Conservation (phyloP, 2,888 invertebrate genomes). For the Amaurobius ferox region DNA sequence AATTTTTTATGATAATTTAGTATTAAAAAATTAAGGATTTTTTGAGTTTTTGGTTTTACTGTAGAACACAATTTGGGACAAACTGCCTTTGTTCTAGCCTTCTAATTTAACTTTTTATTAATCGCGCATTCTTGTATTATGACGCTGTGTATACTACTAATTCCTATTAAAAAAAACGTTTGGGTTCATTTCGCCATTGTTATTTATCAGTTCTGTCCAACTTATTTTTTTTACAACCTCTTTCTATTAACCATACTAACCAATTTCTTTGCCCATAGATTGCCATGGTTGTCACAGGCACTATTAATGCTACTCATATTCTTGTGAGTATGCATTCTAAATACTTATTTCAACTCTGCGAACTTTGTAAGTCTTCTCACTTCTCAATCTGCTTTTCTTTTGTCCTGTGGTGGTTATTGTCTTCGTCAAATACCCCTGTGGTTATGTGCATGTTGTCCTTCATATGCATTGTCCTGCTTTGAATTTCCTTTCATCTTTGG, state of each 20-base stretch:
- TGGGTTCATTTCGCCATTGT: too few species aligned
- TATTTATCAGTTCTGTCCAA: too few species aligned
- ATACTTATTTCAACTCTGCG: slow-evolving; percentile 14
- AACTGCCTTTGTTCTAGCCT: too few species aligned
- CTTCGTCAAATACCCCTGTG: neutral
- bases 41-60: too few species aligned
- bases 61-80: too few species aligned
- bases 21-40: too few species aligned
- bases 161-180: too few species aligned
- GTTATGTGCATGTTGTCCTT: slow-evolving; percentile 1
- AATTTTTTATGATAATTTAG: too few species aligned
- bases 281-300: slow-evolving; percentile 54
- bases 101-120: too few species aligned
- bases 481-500: neutral
- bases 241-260: slow-evolving; percentile 48
- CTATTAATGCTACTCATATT: slow-evolving; percentile 68
- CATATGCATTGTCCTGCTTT: neutral
- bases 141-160: too few species aligned
- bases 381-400: neutral
- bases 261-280: slow-evolving; percentile 64
- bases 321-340: slow-evolving; percentile 69
- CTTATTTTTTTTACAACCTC: neutral
- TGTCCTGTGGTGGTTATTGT: neutral
- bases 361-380: slow-evolving; percentile 1
- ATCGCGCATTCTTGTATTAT: too few species aligned